Evolutionary conservation across 1,140 invertebrate genomes (phyloP).

Genomic region (Drosophila saltans): DNA sequence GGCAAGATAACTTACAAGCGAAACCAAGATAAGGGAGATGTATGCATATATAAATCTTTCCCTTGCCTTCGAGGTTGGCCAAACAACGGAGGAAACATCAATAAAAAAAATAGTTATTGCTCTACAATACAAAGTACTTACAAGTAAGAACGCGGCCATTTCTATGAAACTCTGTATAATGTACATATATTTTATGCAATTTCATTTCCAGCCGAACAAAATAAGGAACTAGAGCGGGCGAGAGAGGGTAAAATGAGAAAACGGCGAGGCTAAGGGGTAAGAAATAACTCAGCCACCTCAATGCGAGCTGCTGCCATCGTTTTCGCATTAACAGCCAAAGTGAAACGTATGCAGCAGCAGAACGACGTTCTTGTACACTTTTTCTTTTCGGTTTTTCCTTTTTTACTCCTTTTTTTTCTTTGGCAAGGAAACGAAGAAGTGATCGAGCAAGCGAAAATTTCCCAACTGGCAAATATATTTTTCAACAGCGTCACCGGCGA

Average conservation of each 20-base stretch:
- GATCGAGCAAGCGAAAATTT: slow-evolving; percentile 51
- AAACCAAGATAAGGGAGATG: slow-evolving; percentile 40
- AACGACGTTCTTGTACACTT: slow-evolving; percentile 47
- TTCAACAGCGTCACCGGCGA: slow-evolving; percentile 78
- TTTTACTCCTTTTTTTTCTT: slow-evolving; percentile 56
- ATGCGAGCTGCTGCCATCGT: slow-evolving; percentile 66
- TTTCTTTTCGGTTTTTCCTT: slow-evolving; percentile 37
- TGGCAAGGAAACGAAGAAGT: slow-evolving; percentile 45
- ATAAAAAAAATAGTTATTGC: slow-evolving; percentile 78
- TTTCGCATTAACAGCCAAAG: slow-evolving; percentile 80
- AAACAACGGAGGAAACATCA: slow-evolving; percentile 79
- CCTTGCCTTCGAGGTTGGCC: slow-evolving; percentile 63
- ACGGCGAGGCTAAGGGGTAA: background rate
- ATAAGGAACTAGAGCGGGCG: background rate
- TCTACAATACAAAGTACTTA: slow-evolving; percentile 64
- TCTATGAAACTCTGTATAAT: background rate
- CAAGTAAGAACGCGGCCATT: slow-evolving; percentile 28
- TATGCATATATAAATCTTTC: background rate
- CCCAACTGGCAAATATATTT: slow-evolving; percentile 82
- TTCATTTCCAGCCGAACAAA: slow-evolving; percentile 68
- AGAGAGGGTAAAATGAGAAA: background rate
- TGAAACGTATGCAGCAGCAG: slow-evolving; percentile 73
- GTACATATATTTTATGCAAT: slow-evolving; percentile 56
- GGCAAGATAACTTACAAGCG: slow-evolving; percentile 62
- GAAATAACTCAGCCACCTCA: background rate